Evolutionary conservation across 2,888 invertebrate genomes (phyloP).

Genomic region (Cataglyphis livida): DNA sequence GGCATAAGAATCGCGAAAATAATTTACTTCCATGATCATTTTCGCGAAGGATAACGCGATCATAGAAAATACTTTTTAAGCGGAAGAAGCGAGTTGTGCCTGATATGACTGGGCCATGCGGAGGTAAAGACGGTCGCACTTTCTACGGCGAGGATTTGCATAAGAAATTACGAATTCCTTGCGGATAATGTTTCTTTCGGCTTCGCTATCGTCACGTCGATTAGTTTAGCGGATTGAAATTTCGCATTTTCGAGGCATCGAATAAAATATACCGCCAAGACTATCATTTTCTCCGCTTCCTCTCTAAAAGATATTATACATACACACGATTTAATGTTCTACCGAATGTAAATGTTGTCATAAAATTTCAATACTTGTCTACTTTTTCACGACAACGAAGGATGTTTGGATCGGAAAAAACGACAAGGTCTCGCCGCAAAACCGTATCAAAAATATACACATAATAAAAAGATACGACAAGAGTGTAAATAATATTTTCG

Average conservation of each 20-base stretch:
- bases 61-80: conserved; percentile 36
- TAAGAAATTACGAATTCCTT: conserved; percentile 22
- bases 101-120: conserved; percentile 25
- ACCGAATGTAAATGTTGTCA: conserved; percentile 12
- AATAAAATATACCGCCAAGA: conserved; percentile 38
- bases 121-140: conserved; percentile 20
- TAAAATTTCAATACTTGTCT: conserved; percentile 35
- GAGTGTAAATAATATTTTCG: not conserved
- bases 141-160: conserved; percentile 33
- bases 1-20: conserved; percentile 45
- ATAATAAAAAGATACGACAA: not conserved
- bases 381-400: not conserved
- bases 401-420: conserved; percentile 1
- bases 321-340: not conserved
- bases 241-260: not conserved
- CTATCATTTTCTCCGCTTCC: not conserved
- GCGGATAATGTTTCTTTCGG: conserved; percentile 1
- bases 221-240: conserved; percentile 37
- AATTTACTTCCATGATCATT: conserved; percentile 71
- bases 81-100: conserved; percentile 33
- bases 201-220: not conserved
- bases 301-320: not conserved
- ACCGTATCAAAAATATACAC: not conserved
- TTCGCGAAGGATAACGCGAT: conserved; percentile 50
- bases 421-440: not conserved